These are phyloP conservation scores for Lasioglossum marginatum DNA, from an alignment of 2,888 invertebrate genomes.

Conservation along the genomic window DNA sequence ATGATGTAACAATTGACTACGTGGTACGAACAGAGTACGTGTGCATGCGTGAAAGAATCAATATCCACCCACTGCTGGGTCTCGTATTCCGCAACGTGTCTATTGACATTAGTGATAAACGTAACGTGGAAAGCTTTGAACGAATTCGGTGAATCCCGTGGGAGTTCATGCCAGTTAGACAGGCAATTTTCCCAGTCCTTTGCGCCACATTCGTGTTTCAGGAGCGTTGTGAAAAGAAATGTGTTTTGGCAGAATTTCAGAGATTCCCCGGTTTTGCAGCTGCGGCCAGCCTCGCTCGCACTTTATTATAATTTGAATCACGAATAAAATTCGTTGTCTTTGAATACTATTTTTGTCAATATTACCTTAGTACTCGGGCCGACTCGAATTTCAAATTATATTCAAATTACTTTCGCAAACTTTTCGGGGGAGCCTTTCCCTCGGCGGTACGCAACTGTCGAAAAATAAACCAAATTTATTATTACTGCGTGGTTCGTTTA, in stretches of 20 bases:
- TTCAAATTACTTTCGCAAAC: background rate
- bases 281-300: constrained; percentile 40
- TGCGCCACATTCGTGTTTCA: constrained; percentile 54
- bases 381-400: background rate
- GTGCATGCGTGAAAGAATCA: constrained; percentile 45
- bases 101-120: constrained; percentile 61
- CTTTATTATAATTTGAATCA: constrained; percentile 59
- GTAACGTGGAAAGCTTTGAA: constrained; percentile 60
- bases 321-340: constrained; percentile 21
- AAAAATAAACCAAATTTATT: background rate
- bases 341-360: constrained; percentile 19
- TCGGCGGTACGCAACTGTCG: background rate
- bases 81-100: constrained; percentile 59
- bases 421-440: background rate
- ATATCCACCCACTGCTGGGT: constrained; percentile 47
- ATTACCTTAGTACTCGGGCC: background rate
- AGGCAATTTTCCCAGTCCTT: constrained; percentile 61
- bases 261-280: constrained; percentile 50
- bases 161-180: constrained; percentile 65
- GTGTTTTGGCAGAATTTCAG: constrained; percentile 65
- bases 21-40: background rate
- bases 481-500: background rate
- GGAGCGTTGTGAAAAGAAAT: constrained; percentile 57
- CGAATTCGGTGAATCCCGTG: constrained; percentile 59
- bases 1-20: constrained; percentile 20